These are phyloP conservation scores for Apotomis turbidana DNA, from an alignment of 2,888 invertebrate species.

Conservation along the genomic window DNA sequence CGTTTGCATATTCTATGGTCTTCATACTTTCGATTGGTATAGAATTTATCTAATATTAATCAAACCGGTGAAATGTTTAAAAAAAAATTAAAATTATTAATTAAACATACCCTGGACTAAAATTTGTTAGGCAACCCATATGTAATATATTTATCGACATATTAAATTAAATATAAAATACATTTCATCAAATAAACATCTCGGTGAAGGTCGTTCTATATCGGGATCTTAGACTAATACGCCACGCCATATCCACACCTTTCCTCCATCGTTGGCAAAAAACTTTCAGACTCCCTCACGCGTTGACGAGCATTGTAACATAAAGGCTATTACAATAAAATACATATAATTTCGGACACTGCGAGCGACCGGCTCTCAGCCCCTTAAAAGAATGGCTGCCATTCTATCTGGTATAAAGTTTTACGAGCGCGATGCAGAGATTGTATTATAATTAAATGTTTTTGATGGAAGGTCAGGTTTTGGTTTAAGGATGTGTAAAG, in stretches of 20 bases:
- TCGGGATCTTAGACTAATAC: no score
- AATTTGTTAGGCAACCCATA: no score
- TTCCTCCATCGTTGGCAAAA: constrained; percentile 47
- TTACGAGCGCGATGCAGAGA: constrained; percentile 31
- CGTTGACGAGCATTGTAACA: constrained; percentile 58
- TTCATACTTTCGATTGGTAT: no score
- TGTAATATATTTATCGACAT: no score
- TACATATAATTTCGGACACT: constrained; percentile 45
- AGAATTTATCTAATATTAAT: no score
- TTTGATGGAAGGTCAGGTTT: constrained; percentile 30
- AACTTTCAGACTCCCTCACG: constrained; percentile 53
- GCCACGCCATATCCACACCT: constrained; percentile 24
- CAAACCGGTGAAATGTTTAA: no score
- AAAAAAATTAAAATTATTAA: no score
- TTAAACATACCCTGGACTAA: no score
- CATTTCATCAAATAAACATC: no score
- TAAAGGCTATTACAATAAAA: constrained; percentile 64
- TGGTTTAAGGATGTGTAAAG: neutral
- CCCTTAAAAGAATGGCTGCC: constrained; percentile 20
- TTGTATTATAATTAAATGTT: constrained; percentile 35
- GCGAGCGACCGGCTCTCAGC: constrained; percentile 12
- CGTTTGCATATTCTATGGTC: no score
- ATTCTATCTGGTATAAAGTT: constrained; percentile 23
- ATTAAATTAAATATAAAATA: no score
- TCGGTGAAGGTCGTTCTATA: no score